Conservation (phyloP, 2,113 vertebrate genomes). For the Heterotis niloticus region DNA sequence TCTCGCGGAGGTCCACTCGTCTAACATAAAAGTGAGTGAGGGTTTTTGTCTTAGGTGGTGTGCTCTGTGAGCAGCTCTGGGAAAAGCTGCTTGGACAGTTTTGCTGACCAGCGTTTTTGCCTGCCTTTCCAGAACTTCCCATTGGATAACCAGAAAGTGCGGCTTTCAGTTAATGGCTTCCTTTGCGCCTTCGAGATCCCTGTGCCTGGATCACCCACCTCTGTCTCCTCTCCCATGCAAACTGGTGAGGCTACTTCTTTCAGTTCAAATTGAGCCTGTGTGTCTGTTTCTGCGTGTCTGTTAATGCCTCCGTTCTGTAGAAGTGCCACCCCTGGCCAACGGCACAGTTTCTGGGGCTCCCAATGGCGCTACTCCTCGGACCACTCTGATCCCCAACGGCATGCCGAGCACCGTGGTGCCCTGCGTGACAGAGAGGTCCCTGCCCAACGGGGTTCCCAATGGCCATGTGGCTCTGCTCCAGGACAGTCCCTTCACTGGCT, state of each 20-base stretch:
- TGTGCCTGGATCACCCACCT: constrained; percentile 82
- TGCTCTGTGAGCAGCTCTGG: neutral
- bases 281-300: constrained; percentile 42
- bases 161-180: constrained; percentile 85
- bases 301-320: constrained; percentile 39
- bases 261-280: neutral
- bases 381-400: constrained; percentile 79
- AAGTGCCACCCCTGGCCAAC: constrained; percentile 61
- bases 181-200: constrained; percentile 94
- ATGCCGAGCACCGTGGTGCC: constrained; percentile 77
- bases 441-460: constrained; percentile 72
- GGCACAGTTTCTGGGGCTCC: constrained; percentile 60
- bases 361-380: constrained; percentile 66
- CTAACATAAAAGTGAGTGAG: constrained; percentile 85
- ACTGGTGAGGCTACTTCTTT: constrained; percentile 66
- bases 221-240: constrained; percentile 75
- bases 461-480: constrained; percentile 72
- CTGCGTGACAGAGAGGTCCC: constrained; percentile 68
- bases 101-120: neutral
- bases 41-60: neutral
- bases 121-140: constrained; percentile 79
- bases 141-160: constrained; percentile 95
- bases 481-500: constrained; percentile 85
- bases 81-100: neutral
- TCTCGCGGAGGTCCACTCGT: constrained; percentile 88